These are phyloP conservation scores for western clawed frog (Xenopus tropicalis) DNA, from an alignment of 2,113 vertebrate species.

Conservation along the genomic window DNA sequence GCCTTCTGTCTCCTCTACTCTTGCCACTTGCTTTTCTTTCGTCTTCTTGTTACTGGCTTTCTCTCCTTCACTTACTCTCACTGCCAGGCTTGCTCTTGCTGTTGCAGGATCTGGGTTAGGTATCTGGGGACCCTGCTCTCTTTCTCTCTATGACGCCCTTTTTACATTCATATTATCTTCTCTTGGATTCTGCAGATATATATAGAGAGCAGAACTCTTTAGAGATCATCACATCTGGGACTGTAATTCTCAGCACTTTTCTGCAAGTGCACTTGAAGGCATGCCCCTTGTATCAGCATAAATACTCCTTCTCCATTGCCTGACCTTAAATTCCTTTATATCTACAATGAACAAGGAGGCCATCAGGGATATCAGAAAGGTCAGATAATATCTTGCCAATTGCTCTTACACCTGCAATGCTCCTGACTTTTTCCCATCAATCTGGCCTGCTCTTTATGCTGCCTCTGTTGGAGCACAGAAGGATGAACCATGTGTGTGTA, in stretches of 20 bases:
- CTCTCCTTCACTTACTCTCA: neutral
- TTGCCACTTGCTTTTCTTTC: neutral
- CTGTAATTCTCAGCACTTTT: conserved; percentile 4
- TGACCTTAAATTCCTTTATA: too few relatives aligned
- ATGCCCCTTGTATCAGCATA: too few relatives aligned
- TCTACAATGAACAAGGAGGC: too few relatives aligned
- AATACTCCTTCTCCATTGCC: too few relatives aligned
- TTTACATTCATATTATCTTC: conserved; percentile 21
- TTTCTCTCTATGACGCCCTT: conserved; percentile 8
- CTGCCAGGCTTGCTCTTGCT: conserved; percentile 11
- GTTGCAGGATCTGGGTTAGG: conserved; percentile 42
- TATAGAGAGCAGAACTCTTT: neutral
- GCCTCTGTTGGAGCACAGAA: too few relatives aligned
- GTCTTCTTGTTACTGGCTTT: neutral
- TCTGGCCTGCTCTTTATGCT: too few relatives aligned
- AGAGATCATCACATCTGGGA: conserved; percentile 10
- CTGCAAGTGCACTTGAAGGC: neutral
- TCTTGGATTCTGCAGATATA: conserved; percentile 17
- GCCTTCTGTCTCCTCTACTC: too few relatives aligned
- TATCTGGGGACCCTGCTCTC: conserved; percentile 29
- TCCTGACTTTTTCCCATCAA: too few relatives aligned
- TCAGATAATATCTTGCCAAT: too few relatives aligned
- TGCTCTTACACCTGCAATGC: too few relatives aligned
- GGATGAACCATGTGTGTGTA: too few relatives aligned
- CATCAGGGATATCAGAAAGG: too few relatives aligned